These are phyloP conservation scores for Brachypterus glaber DNA, from an alignment of 2,888 invertebrate genomes.

Conservation along the genomic window DNA sequence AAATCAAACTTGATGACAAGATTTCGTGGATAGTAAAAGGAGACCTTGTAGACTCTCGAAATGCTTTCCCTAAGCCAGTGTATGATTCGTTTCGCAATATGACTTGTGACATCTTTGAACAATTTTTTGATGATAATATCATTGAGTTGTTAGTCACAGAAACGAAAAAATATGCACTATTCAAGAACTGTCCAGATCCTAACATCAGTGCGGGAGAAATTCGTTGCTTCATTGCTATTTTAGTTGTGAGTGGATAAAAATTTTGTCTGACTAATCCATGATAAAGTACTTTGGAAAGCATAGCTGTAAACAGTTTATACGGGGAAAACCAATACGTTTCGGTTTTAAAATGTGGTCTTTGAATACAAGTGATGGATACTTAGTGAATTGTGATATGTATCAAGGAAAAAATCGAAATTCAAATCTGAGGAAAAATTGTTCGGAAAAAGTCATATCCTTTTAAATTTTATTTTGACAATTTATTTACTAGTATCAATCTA, in stretches of 20 bases:
- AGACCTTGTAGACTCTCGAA: no score
- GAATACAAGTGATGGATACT: conserved; percentile 25
- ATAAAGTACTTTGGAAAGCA: conserved; percentile 27
- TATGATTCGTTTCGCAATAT: no score
- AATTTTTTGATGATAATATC: conserved; percentile 13
- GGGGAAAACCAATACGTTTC: conserved; percentile 31
- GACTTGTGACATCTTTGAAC: conserved; percentile 17
- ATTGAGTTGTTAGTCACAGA: conserved; percentile 12
- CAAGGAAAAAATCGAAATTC: conserved; percentile 21
- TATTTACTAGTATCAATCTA: conserved; percentile 25
- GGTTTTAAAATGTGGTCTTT: conserved; percentile 30
- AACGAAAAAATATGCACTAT: conserved; percentile 12
- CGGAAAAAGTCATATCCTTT: conserved; percentile 17
- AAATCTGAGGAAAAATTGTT: conserved; percentile 7
- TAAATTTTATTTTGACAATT: conserved; percentile 24
- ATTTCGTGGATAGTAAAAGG: no score
- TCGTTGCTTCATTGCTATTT: conserved; percentile 16
- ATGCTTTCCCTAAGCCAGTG: no score
- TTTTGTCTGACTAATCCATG: conserved; percentile 26
- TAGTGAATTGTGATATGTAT: conserved; percentile 31
- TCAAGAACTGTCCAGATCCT: conserved; percentile 12
- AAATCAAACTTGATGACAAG: no score
- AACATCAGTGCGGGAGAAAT: conserved; percentile 17
- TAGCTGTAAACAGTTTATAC: conserved; percentile 28
- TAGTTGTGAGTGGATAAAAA: conserved; percentile 22